phyloP scores from a whole-genome alignment of 2,113 vertebrate genomes.

The Dicerorhinus sumatrensis region DNA sequence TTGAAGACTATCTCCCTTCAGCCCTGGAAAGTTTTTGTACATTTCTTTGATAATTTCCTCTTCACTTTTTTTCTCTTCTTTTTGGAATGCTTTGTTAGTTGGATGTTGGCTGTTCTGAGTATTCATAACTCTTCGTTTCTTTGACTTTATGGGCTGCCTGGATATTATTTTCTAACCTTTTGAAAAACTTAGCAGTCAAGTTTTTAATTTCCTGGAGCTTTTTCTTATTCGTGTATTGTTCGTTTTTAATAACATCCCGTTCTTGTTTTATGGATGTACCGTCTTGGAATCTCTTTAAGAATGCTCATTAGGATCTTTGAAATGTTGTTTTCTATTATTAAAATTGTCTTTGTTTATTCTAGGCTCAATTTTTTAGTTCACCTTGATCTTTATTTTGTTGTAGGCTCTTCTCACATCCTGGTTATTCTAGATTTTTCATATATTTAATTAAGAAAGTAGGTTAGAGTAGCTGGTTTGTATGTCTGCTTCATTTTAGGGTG shows the following conservation, averaged over 20 bases:
- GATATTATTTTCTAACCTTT: not conserved
- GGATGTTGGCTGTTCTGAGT: not conserved
- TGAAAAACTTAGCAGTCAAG: not conserved
- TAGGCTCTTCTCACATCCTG: not conserved
- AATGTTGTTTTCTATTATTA: not conserved
- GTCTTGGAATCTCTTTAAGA: not conserved
- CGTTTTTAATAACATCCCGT: not conserved
- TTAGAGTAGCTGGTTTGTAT: not conserved
- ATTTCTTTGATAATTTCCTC: constrained; percentile 18
- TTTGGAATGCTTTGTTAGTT: not conserved
- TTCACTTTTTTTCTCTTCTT: not conserved
- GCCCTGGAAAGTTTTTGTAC: not conserved
- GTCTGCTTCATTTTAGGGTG: not conserved
- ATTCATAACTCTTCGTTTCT: not conserved
- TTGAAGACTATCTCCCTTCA: not conserved
- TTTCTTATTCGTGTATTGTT: not conserved
- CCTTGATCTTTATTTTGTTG: not conserved
- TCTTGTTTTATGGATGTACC: not conserved
- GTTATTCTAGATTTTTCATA: not conserved
- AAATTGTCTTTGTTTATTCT: not conserved
- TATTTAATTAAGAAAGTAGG: not conserved
- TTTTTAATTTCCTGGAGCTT: not conserved
- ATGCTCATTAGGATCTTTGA: constrained; percentile 3
- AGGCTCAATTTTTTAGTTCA: not conserved
- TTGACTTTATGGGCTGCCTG: not conserved